A percentile compares a stretch with the other conserved stretches of the same genome.
phyloP scores from a whole-genome alignment of 2,888 invertebrate species.

The Tenthredo distinguenda region DNA sequence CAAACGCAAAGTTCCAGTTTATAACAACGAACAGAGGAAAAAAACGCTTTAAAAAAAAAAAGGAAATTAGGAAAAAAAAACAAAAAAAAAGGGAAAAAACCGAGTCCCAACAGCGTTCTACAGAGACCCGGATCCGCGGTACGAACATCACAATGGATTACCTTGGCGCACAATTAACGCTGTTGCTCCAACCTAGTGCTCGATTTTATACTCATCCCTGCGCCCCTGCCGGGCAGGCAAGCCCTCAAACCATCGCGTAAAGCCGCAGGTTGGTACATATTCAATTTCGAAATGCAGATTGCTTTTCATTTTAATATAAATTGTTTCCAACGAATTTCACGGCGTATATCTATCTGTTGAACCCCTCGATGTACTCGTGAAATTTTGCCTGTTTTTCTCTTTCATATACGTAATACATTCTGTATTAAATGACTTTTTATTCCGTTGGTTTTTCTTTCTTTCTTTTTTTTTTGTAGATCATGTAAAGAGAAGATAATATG shows the following conservation, averaged over 20 bases:
- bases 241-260: slow-evolving; percentile 16
- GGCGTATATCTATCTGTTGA: neutral
- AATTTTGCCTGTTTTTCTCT: neutral
- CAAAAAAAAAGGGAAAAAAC: neutral
- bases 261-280: slow-evolving; percentile 60
- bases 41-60: neutral
- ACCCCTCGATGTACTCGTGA: neutral
- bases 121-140: neutral
- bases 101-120: slow-evolving; percentile 8
- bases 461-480: neutral
- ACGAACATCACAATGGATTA: slow-evolving; percentile 65
- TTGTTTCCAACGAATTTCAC: slow-evolving; percentile 62
- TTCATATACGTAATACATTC: neutral
- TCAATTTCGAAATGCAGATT: slow-evolving; percentile 76
- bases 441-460: neutral
- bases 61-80: neutral
- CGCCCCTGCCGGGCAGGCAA: neutral
- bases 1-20: slow-evolving; percentile 46
- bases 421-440: neutral
- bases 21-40: neutral
- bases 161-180: slow-evolving; percentile 70
- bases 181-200: slow-evolving; percentile 61
- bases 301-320: slow-evolving; percentile 76
- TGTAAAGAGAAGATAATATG: neutral
- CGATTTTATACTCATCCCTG: slow-evolving; percentile 66